phyloP scores from a whole-genome alignment of 2,113 vertebrate species.

The Hippocampus mohnikei region DNA sequence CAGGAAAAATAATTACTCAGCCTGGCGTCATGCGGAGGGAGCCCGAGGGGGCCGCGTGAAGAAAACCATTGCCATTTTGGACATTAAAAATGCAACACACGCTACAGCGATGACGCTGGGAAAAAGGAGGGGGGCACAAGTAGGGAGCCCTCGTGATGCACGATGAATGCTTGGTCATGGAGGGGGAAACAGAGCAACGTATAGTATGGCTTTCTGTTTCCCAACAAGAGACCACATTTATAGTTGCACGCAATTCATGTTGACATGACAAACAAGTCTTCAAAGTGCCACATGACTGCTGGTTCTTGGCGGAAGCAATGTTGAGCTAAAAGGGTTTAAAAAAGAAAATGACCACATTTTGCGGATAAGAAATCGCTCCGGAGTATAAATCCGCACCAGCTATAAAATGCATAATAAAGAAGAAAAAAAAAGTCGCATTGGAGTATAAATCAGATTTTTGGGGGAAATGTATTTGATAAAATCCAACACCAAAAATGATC shows the following conservation, averaged over 20 bases:
- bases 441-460: too few relatives aligned
- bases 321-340: too few relatives aligned
- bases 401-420: too few relatives aligned
- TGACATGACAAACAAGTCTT: background rate
- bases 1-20: slow-evolving; percentile 49
- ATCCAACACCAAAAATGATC: too few relatives aligned
- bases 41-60: slow-evolving; percentile 21
- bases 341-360: too few relatives aligned
- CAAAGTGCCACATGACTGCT: too few relatives aligned
- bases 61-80: slow-evolving; percentile 29
- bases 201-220: too few relatives aligned
- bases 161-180: slow-evolving; percentile 45
- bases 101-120: slow-evolving; percentile 43
- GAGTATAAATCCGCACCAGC: too few relatives aligned
- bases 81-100: slow-evolving; percentile 54
- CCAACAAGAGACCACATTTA: background rate
- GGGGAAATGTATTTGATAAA: too few relatives aligned
- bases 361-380: too few relatives aligned
- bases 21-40: slow-evolving; percentile 32
- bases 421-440: too few relatives aligned
- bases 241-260: background rate
- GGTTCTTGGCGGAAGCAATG: too few relatives aligned
- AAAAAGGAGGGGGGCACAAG: slow-evolving; percentile 1
- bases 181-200: background rate
- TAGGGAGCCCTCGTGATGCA: slow-evolving; percentile 21